Evolutionary conservation across 2,888 invertebrate genomes (phyloP).

Genomic region (Anthrax anthrax): DNA sequence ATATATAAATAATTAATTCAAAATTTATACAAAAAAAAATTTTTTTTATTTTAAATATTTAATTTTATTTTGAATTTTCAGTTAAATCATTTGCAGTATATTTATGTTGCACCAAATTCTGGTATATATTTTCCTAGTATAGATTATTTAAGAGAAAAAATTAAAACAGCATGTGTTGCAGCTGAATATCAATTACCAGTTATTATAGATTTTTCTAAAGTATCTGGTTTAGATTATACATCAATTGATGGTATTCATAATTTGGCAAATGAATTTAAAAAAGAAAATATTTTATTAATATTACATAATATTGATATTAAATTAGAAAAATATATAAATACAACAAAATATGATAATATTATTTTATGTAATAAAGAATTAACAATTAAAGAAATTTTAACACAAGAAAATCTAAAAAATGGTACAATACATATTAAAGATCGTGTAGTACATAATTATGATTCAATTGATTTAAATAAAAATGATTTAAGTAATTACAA

Average conservation of each 20-base stretch:
- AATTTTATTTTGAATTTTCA: too few relatives aligned
- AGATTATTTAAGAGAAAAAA: slow-evolving; percentile 44
- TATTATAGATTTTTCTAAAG: slow-evolving; percentile 48
- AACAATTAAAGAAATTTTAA: slow-evolving; percentile 11
- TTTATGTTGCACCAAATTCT: slow-evolving; percentile 46
- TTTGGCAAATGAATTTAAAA: slow-evolving; percentile 40
- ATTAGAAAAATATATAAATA: slow-evolving; percentile 10
- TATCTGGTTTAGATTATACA: slow-evolving; percentile 53
- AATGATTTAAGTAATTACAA: too few relatives aligned
- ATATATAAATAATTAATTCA: slow-evolving; percentile 1
- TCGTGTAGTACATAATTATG: not conserved
- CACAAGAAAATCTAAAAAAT: slow-evolving; percentile 7
- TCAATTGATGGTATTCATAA: slow-evolving; percentile 46
- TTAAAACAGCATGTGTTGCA: slow-evolving; percentile 37
- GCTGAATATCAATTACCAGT: slow-evolving; percentile 38
- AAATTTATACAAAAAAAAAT: not conserved
- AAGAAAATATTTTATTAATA: slow-evolving; percentile 38
- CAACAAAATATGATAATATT: slow-evolving; percentile 3
- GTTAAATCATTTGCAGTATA: slow-evolving; percentile 38
- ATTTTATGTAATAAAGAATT: slow-evolving; percentile 10
- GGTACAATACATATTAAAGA: not conserved
- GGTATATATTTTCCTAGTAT: slow-evolving; percentile 59
- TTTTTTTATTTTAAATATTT: slow-evolving; percentile 3
- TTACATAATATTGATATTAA: slow-evolving; percentile 18
- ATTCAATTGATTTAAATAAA: too few relatives aligned